These are phyloP conservation scores for Budorcas taxicolor DNA, from an alignment of 2,113 vertebrate species.

Conservation along the genomic window DNA sequence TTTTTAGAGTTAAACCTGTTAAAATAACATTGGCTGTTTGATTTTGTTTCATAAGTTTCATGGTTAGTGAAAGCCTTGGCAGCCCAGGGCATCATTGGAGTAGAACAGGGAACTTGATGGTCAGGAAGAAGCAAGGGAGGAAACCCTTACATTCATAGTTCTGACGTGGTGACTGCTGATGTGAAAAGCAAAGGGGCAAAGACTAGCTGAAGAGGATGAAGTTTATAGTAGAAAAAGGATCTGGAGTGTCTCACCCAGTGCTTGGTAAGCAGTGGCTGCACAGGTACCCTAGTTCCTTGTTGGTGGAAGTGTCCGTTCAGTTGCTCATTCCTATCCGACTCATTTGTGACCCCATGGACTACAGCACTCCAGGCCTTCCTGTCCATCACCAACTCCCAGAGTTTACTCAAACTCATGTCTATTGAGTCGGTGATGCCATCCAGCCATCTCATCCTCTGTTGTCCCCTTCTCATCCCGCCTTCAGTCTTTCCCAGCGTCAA, in stretches of 20 bases:
- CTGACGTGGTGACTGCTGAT: not conserved
- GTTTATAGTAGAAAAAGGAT: not conserved
- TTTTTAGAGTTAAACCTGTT: not conserved
- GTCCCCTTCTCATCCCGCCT: not conserved
- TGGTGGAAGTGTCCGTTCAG: not conserved
- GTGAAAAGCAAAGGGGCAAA: not conserved
- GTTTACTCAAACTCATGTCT: not conserved
- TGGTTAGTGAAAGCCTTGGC: not conserved
- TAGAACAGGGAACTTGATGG: not conserved
- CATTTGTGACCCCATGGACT: not conserved
- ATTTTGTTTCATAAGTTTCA: conserved; percentile 1
- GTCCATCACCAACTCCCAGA: not conserved
- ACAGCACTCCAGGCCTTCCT: not conserved
- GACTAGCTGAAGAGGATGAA: not conserved
- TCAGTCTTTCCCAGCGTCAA: not conserved
- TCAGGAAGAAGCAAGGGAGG: not conserved
- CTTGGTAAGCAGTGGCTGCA: not conserved
- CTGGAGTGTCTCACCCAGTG: not conserved
- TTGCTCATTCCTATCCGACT: not conserved
- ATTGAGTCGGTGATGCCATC: not conserved
- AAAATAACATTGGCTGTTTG: not conserved
- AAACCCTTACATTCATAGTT: not conserved
- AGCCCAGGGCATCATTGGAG: not conserved
- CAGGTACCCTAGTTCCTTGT: not conserved
- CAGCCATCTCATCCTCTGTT: not conserved